phyloP scores from a whole-genome alignment of 2,113 vertebrate genomes.

The Microcebus lehilahytsara region DNA sequence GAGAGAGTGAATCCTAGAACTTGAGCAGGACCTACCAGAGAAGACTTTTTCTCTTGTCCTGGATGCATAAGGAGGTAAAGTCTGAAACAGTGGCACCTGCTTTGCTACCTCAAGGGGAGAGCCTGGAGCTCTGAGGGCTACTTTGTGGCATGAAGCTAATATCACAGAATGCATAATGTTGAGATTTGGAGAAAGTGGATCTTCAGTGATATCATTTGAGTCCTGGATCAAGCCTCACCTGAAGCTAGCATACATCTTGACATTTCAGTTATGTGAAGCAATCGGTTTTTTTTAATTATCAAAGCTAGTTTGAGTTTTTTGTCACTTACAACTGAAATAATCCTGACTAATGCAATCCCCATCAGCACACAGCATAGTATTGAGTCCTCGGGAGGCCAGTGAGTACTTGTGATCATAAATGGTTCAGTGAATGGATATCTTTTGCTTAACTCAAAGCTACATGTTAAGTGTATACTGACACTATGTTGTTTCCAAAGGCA shows the following conservation, averaged over 20 bases:
- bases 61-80: neutral
- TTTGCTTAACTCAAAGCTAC: slow-evolving; percentile 50
- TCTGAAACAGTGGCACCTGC: neutral
- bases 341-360: neutral
- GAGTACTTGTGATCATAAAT: slow-evolving; percentile 11
- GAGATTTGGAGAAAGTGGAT: neutral
- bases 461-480: neutral
- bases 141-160: neutral
- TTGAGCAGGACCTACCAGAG: neutral
- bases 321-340: slow-evolving; percentile 10
- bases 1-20: neutral
- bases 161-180: slow-evolving; percentile 4
- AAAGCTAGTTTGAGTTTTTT: neutral
- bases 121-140: neutral
- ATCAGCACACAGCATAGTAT: slow-evolving; percentile 1
- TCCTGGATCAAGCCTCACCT: neutral
- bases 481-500: slow-evolving; percentile 35
- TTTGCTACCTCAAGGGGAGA: neutral
- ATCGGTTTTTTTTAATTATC: neutral
- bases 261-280: neutral
- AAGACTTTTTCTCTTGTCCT: slow-evolving; percentile 5
- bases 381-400: neutral
- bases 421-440: neutral
- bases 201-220: neutral
- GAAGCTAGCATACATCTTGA: neutral